A percentile compares a stretch with the other conserved stretches of the same genome.
phyloP scores from a whole-genome alignment of 1,140 invertebrate genomes.

The Camponotus pennsylvanicus region DNA sequence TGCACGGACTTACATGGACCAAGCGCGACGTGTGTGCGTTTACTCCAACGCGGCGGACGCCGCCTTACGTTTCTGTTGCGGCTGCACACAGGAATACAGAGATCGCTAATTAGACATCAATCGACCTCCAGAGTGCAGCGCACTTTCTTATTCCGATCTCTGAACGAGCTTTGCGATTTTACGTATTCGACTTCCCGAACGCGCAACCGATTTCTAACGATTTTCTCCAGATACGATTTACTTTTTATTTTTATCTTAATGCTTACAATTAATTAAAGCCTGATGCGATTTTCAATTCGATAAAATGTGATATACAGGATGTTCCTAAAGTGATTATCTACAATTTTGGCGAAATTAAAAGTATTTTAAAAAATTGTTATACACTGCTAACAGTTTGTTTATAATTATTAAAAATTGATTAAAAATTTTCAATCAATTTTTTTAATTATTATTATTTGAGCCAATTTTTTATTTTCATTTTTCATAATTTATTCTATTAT shows the following conservation, averaged over 20 bases:
- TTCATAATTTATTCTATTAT: too few species aligned
- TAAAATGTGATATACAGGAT: not conserved
- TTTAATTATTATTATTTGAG: too few species aligned
- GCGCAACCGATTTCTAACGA: not conserved
- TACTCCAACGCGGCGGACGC: slow-evolving; percentile 84
- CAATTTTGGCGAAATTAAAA: too few species aligned
- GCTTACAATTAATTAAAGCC: not conserved
- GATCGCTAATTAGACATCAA: slow-evolving; percentile 73
- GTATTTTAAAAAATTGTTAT: too few species aligned
- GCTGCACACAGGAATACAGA: slow-evolving; percentile 83
- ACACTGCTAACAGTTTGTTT: too few species aligned
- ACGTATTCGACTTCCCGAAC: not conserved
- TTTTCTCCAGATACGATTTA: not conserved
- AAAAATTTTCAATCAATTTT: too few species aligned
- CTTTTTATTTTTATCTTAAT: not conserved
- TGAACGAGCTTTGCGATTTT: not conserved
- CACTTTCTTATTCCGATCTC: not conserved
- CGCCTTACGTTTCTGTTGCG: slow-evolving; percentile 84
- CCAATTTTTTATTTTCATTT: too few species aligned
- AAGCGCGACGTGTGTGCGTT: slow-evolving; percentile 78
- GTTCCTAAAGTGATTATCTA: too few species aligned
- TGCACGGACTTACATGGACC: slow-evolving; percentile 86
- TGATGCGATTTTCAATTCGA: not conserved
- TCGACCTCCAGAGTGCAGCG: not conserved
- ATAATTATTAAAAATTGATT: not conserved